These are phyloP conservation scores for Leucophora obtusa DNA, from an alignment of 2,888 invertebrate species.

Conservation along the genomic window DNA sequence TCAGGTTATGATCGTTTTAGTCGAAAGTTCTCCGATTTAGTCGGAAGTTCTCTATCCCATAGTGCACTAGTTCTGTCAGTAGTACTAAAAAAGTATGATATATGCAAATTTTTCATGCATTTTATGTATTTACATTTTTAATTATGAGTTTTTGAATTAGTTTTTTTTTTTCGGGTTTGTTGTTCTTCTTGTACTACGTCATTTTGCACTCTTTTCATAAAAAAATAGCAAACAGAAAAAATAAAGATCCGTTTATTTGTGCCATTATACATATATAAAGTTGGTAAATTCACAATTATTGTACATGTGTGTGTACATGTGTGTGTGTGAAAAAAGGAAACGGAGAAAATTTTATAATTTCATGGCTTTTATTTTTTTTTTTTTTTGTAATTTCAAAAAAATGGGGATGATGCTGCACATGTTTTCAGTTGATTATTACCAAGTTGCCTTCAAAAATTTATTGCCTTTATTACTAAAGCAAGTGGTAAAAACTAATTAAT, in stretches of 20 bases:
- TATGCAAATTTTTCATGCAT: conserved; percentile 31
- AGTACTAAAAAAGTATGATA: neutral
- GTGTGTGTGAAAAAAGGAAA: conserved; percentile 13
- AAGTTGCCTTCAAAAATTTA: conserved; percentile 53
- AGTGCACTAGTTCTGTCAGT: neutral
- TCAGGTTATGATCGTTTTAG: too few species aligned
- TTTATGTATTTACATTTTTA: conserved; percentile 60
- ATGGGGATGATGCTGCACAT: conserved; percentile 46
- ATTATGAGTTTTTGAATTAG: conserved; percentile 59
- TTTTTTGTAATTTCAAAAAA: conserved; percentile 12
- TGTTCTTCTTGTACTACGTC: conserved; percentile 9
- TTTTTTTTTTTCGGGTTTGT: conserved; percentile 3
- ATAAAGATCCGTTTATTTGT: conserved; percentile 32
- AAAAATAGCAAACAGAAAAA: conserved; percentile 1
- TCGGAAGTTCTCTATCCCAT: neutral
- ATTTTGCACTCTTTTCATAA: conserved; percentile 20
- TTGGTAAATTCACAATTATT: conserved; percentile 8
- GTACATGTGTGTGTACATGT: neutral
- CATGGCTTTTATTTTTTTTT: conserved; percentile 15
- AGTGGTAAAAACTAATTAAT: conserved; percentile 62
- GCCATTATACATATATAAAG: conserved; percentile 7
- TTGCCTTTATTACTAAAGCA: conserved; percentile 56
- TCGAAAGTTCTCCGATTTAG: too few species aligned
- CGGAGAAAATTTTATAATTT: conserved; percentile 29
- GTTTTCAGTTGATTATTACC: conserved; percentile 51